Conservation (phyloP, 2,888 invertebrate species). For the Portevinia maculata region DNA sequence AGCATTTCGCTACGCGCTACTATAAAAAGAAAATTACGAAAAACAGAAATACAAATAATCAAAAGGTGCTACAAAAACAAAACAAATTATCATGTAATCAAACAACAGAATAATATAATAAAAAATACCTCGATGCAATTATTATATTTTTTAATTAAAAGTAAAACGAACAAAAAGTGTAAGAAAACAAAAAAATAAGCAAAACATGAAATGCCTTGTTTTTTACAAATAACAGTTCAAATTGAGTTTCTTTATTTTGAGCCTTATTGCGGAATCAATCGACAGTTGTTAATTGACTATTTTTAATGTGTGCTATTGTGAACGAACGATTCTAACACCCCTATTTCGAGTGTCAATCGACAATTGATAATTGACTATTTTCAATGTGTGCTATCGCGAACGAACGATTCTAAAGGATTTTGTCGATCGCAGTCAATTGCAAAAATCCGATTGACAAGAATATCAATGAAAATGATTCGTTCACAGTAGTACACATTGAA, state of each 20-base stretch:
- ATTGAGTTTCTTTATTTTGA: constrained; percentile 57
- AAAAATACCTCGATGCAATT: constrained; percentile 72
- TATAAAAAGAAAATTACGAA: constrained; percentile 41
- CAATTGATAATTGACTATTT: too few relatives aligned
- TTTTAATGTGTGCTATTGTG: too few relatives aligned
- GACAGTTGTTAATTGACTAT: too few relatives aligned
- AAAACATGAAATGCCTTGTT: constrained; percentile 74
- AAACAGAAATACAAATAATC: constrained; percentile 77
- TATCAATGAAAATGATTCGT: too few relatives aligned
- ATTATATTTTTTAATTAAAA: constrained; percentile 54
- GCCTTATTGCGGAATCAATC: too few relatives aligned
- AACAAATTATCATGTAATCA: constrained; percentile 64
- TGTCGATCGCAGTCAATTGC: too few relatives aligned
- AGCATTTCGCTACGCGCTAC: constrained; percentile 51
- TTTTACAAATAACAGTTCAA: constrained; percentile 69
- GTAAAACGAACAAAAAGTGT: constrained; percentile 30
- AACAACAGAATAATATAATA: constrained; percentile 57
- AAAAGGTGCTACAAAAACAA: constrained; percentile 81
- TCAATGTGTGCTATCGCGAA: too few relatives aligned
- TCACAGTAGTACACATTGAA: too few relatives aligned
- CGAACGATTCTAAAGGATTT: too few relatives aligned
- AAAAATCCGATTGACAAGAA: too few relatives aligned
- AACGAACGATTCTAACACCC: too few relatives aligned
- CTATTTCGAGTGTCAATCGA: too few relatives aligned
- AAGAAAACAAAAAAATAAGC: constrained; percentile 69